Evolutionary conservation across 1,140 invertebrate species (phyloP).

Genomic region (Xylocopa sonorina): DNA sequence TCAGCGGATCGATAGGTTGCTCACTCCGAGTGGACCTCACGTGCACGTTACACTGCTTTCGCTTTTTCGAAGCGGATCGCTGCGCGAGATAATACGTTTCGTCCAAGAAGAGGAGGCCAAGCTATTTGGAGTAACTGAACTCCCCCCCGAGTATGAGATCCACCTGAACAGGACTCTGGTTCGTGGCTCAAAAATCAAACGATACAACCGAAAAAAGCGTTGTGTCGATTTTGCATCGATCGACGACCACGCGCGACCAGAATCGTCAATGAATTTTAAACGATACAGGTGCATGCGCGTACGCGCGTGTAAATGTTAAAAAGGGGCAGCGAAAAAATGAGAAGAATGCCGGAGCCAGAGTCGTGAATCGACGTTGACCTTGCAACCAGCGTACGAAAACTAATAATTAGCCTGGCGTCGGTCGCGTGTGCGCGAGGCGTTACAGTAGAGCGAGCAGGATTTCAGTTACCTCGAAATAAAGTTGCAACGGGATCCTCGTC

Average conservation of each 20-base stretch:
- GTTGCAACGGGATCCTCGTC: background rate
- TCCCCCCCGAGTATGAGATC: background rate
- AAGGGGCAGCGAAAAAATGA: background rate
- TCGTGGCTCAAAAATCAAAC: too few species aligned
- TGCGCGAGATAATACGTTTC: constrained; percentile 31
- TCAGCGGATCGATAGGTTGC: constrained; percentile 47
- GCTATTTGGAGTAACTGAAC: constrained; percentile 18
- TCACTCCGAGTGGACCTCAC: constrained; percentile 32
- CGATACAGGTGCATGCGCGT: background rate
- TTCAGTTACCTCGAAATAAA: constrained; percentile 41
- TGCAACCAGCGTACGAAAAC: constrained; percentile 8
- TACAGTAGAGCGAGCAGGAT: constrained; percentile 7
- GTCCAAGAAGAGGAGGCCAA: background rate
- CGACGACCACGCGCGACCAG: background rate
- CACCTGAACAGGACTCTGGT: background rate
- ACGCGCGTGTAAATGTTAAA: background rate
- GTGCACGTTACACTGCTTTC: constrained; percentile 42
- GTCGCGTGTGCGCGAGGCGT: background rate
- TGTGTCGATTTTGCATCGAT: background rate
- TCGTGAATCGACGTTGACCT: constrained; percentile 22
- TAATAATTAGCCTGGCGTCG: background rate
- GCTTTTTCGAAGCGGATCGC: constrained; percentile 46
- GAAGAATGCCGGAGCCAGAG: background rate
- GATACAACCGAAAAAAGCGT: too few species aligned
- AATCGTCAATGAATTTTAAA: background rate